Base-by-base conservation (phyloP, 1,140 invertebrate genomes). In the Belonocnema kinseyi region DNA sequence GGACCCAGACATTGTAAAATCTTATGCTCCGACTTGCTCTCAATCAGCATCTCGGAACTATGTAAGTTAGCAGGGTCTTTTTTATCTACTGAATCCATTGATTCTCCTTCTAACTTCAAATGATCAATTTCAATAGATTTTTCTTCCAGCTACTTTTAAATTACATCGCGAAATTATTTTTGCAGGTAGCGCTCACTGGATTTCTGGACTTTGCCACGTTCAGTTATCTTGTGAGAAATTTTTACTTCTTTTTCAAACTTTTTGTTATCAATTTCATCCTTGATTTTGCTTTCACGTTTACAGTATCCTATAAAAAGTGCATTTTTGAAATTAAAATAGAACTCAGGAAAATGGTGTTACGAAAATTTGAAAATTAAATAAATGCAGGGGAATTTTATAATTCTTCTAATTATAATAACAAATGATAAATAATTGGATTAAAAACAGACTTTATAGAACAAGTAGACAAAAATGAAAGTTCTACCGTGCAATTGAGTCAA, bases 181-280 rank as follows among this genome's bases (percentile, higher is more conserved):
- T 72, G 10, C 5, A 77, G 19, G 50, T 58, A 78, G 19, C 70
- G 16, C 73, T 81, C 78, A 33, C 77, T 74, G 50, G 74, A 78
- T 33, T 75, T 2, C 3, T 56, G 6, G 1, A 58, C 53, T 54
- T 53, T 53, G 7, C 26, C 21, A 26, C 50, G 8, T 53, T 54
- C 17, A 13, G 33, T 73, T 17, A 50, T 52, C 53, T 61, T 3
- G 14, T 12, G 33, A 6, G 11, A 61, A 14, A 61, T 6, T 61
- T 33, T 8, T 16, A 61, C 58, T 26, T 61, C 58, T 14, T 61
- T 61, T 61, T 33, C 21, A 10, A 61, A 26, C 10, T 19, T 61
- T 61, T 61, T 19, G 17, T 61, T 61, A 11, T 61, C 56, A 33
- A 61, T 61, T 33, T 54, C 52, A 17, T 7, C 16, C 6, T 54